These are phyloP conservation scores for Limnephilus auricula DNA, from an alignment of 2,888 invertebrate species.

Conservation along the genomic window DNA sequence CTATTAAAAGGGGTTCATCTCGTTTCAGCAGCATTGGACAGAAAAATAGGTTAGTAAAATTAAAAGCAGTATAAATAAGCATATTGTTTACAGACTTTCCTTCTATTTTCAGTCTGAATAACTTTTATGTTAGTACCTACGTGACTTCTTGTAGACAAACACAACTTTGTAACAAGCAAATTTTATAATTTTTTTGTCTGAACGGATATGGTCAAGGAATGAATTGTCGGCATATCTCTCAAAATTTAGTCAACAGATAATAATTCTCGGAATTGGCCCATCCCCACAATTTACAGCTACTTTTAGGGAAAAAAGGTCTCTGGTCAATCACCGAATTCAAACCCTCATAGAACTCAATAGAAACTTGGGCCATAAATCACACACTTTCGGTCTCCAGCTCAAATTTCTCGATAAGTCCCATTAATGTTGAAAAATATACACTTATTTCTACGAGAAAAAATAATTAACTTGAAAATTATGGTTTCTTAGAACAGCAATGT, in stretches of 20 bases:
- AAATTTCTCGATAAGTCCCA: not conserved
- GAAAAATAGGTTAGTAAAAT: no score
- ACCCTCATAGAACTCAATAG: not conserved
- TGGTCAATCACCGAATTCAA: conserved; percentile 28
- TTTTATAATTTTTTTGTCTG: not conserved
- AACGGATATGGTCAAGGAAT: conserved; percentile 27
- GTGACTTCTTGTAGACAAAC: not conserved
- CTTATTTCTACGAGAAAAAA: not conserved
- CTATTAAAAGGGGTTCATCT: no score
- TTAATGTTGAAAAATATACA: not conserved
- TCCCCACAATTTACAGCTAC: conserved; percentile 34
- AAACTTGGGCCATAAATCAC: conserved; percentile 12
- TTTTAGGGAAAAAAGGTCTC: conserved; percentile 38
- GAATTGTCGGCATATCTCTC: conserved; percentile 23
- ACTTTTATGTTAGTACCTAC: not conserved
- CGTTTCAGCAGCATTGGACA: no score
- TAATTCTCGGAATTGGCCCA: conserved; percentile 29
- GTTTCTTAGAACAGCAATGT: not conserved
- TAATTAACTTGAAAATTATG: not conserved
- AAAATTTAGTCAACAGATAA: not conserved
- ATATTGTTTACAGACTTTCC: no score
- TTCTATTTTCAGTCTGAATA: not conserved
- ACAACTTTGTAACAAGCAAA: not conserved
- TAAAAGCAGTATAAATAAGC: no score
- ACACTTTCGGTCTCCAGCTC: conserved; percentile 19